A percentile compares a stretch with the other conserved stretches of the same genome.
Conservation (phyloP, 2,113 vertebrate genomes). For the Neofelis nebulosa region DNA sequence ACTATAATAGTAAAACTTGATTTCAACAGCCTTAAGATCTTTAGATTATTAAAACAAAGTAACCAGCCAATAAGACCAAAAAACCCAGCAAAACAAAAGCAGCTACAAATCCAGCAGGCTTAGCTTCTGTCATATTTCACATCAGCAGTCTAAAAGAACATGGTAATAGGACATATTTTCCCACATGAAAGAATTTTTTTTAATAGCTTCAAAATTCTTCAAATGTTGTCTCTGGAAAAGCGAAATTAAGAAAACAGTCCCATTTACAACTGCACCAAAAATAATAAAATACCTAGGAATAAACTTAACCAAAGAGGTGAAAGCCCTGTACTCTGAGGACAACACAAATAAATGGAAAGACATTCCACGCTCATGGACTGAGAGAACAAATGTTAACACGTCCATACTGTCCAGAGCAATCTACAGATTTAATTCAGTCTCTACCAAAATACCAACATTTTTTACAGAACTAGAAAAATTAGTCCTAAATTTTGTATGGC, state of each 20-base stretch:
- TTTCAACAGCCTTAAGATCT: neutral
- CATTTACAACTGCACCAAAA: neutral
- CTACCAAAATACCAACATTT: neutral
- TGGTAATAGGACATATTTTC: neutral
- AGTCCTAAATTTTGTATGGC: neutral
- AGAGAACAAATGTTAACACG: neutral
- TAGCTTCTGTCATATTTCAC: neutral
- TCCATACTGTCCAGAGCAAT: neutral
- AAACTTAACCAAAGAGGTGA: neutral
- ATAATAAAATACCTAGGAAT: neutral
- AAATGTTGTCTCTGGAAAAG: neutral
- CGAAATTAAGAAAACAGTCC: neutral
- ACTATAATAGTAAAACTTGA: constrained; percentile 33
- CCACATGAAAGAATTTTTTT: neutral
- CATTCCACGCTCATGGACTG: neutral
- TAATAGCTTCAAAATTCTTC: constrained; percentile 37
- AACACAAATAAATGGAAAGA: neutral
- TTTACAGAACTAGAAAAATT: neutral
- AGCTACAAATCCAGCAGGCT: neutral
- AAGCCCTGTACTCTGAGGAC: neutral
- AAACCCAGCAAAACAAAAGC: neutral
- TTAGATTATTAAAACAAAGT: constrained; percentile 28
- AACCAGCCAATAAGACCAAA: neutral
- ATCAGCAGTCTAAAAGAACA: constrained; percentile 25
- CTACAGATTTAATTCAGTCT: neutral